Evolutionary conservation across 2,888 invertebrate species (phyloP).

Genomic region (Eupithecia inturbata): DNA sequence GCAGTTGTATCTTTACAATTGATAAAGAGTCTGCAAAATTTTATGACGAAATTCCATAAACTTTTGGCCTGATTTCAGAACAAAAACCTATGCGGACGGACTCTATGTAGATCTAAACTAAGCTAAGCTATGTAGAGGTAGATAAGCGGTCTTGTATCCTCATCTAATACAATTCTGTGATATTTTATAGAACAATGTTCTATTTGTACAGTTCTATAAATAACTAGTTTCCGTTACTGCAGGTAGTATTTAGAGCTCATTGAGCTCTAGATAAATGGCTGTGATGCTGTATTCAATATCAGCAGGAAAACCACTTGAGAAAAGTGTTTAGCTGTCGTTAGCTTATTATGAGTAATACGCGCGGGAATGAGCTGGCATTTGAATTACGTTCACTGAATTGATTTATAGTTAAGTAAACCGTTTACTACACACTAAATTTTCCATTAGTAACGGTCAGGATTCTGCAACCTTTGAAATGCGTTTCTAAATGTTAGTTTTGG

Average conservation of each 20-base stretch:
- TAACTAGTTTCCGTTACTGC: background rate
- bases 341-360: conserved; percentile 23
- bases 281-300: conserved; percentile 3
- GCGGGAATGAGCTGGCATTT: conserved; percentile 37
- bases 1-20: background rate
- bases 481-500: conserved; percentile 9
- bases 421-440: conserved; percentile 27
- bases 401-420: conserved; percentile 29
- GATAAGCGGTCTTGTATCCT: background rate
- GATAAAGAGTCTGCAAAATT: background rate
- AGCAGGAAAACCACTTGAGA: conserved; percentile 10
- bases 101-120: background rate
- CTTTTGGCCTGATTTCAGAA: background rate
- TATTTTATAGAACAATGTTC: background rate
- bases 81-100: background rate
- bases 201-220: background rate
- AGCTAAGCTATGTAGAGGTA: too few species aligned
- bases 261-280: background rate
- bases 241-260: background rate
- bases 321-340: background rate
- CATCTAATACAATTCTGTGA: background rate
- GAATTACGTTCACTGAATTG: conserved; percentile 35
- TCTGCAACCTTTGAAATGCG: background rate
- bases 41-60: background rate
- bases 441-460: conserved; percentile 20